These are phyloP conservation scores for Nephila pilipes DNA, from an alignment of 1,140 invertebrate genomes.

Conservation along the genomic window DNA sequence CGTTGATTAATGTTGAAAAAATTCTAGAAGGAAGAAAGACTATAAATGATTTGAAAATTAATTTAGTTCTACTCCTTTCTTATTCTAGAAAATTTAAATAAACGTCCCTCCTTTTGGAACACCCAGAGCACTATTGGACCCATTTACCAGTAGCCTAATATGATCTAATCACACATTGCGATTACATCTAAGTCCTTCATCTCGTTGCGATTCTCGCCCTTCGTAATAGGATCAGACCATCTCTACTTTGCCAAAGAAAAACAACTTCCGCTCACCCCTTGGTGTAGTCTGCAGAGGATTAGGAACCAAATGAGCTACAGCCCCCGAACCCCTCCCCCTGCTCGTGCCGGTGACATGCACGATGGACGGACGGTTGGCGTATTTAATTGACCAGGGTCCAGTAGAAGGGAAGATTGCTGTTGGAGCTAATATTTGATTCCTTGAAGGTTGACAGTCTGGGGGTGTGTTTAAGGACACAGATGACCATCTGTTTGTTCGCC, in stretches of 20 bases:
- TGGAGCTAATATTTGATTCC: slow-evolving; percentile 39
- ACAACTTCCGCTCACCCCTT: neutral
- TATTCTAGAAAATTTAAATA: too few species aligned
- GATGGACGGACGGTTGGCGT: neutral
- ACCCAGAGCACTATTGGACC: too few species aligned
- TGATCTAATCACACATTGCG: neutral
- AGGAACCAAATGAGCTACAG: slow-evolving; percentile 48
- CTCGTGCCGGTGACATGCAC: neutral
- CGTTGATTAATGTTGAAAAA: too few species aligned
- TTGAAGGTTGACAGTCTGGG: neutral
- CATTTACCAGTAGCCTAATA: neutral
- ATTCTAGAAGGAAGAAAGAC: too few species aligned
- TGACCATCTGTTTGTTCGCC: slow-evolving; percentile 38
- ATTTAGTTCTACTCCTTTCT: too few species aligned
- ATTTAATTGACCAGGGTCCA: slow-evolving; percentile 8
- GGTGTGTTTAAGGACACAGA: slow-evolving; percentile 11
- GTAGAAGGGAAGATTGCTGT: neutral
- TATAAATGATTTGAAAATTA: too few species aligned
- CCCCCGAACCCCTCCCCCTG: neutral
- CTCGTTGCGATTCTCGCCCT: neutral
- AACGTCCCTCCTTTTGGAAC: too few species aligned
- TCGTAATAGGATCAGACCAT: slow-evolving; percentile 3
- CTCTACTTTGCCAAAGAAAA: slow-evolving; percentile 4
- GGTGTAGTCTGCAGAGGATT: slow-evolving; percentile 5
- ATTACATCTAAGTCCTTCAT: neutral